These are phyloP conservation scores for Micromesistius poutassou DNA, from an alignment of 2,797 vertebrate genomes.

Conservation along the genomic window DNA sequence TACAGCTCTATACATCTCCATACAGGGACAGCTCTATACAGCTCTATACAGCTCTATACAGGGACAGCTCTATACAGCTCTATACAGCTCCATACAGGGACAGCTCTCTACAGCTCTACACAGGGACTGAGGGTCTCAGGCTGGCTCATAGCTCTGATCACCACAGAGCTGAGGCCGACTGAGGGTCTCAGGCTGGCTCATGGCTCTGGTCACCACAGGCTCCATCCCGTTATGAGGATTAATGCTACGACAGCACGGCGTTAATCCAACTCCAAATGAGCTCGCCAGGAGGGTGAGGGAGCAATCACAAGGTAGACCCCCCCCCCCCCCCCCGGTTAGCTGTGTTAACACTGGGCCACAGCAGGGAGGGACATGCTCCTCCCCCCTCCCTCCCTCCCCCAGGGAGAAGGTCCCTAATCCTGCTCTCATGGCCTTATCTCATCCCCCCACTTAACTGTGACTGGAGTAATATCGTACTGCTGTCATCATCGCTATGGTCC, in stretches of 20 bases:
- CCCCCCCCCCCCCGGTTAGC: slow-evolving; percentile 19
- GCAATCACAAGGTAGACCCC: neutral
- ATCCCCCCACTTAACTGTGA: slow-evolving; percentile 35
- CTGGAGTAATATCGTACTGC: neutral
- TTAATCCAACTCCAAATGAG: neutral
- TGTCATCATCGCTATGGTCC: neutral
- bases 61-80: too few species aligned
- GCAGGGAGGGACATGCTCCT: slow-evolving; percentile 36
- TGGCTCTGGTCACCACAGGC: neutral
- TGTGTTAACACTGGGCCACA: slow-evolving; percentile 39
- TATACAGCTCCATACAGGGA: too few species aligned
- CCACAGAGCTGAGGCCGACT: too few species aligned
- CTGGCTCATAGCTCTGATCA: too few species aligned
- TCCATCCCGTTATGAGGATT: neutral
- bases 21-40: too few species aligned
- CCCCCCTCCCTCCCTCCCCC: slow-evolving; percentile 7
- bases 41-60: too few species aligned
- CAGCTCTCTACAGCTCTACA: too few species aligned
- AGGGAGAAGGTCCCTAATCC: slow-evolving; percentile 61
- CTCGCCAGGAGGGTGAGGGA: neutral
- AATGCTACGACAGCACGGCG: neutral
- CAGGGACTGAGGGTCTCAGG: too few species aligned
- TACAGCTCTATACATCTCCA: too few species aligned
- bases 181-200: neutral
- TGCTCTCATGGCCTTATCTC: slow-evolving; percentile 49